These are phyloP conservation scores for Geopemphigus sp. DNA, from an alignment of 1,140 invertebrate species.

Conservation along the genomic window DNA sequence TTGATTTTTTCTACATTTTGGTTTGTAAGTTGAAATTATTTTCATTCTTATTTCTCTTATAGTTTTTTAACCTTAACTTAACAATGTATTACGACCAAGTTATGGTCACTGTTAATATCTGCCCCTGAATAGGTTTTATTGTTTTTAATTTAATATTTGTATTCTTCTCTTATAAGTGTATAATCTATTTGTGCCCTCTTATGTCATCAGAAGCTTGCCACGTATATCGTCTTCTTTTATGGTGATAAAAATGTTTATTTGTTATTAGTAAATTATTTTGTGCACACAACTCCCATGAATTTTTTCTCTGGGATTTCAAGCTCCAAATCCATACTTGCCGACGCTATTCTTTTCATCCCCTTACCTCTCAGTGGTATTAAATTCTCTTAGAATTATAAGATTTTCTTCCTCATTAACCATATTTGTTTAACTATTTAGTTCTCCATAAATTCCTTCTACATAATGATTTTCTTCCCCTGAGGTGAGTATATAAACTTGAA, in stretches of 20 bases:
- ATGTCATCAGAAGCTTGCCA: constrained; percentile 55
- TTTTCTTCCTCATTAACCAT: constrained; percentile 50
- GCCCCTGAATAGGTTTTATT: constrained; percentile 53
- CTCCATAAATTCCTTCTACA: constrained; percentile 53
- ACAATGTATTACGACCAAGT: constrained; percentile 51
- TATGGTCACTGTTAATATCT: constrained; percentile 54
- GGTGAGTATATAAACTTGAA: constrained; percentile 54
- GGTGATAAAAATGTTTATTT: constrained; percentile 55
- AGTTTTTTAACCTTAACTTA: constrained; percentile 45
- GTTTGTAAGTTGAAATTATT: neutral
- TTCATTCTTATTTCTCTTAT: neutral
- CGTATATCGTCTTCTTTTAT: constrained; percentile 54
- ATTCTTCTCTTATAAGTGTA: constrained; percentile 54
- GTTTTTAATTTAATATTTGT: constrained; percentile 53
- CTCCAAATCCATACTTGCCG: constrained; percentile 53
- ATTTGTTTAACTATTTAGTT: constrained; percentile 47
- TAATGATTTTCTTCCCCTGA: constrained; percentile 51
- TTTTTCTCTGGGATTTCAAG: constrained; percentile 54
- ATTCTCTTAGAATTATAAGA: constrained; percentile 52
- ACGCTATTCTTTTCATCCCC: constrained; percentile 37
- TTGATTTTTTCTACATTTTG: neutral
- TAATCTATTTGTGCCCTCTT: constrained; percentile 56
- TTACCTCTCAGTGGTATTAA: constrained; percentile 53
- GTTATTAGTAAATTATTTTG: constrained; percentile 53
- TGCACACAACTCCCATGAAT: constrained; percentile 54